Evolutionary conservation across 2,888 invertebrate species (phyloP).

Genomic region (Drosophila mettleri): DNA sequence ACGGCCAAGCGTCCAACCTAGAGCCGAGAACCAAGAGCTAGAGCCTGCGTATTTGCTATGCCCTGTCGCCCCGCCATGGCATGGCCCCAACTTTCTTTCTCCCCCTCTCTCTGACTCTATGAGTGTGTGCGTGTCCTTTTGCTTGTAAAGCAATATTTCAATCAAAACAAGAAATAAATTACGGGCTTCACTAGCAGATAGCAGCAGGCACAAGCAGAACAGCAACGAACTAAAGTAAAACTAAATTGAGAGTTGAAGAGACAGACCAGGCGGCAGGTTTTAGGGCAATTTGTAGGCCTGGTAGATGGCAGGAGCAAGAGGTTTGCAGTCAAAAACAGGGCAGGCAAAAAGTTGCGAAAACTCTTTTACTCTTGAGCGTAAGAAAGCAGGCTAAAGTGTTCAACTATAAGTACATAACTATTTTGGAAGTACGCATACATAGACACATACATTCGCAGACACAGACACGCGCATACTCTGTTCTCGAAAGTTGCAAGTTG

Average conservation of each 20-base stretch:
- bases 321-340: slow-evolving; percentile 75
- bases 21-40: slow-evolving; percentile 49
- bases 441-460: slow-evolving; percentile 4
- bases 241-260: slow-evolving; percentile 60
- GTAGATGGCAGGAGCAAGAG: slow-evolving; percentile 5
- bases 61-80: slow-evolving; percentile 30
- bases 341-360: slow-evolving; percentile 72
- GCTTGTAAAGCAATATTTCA: slow-evolving; percentile 82
- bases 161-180: slow-evolving; percentile 81
- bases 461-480: slow-evolving; percentile 2
- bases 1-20: slow-evolving; percentile 34
- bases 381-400: slow-evolving; percentile 70
- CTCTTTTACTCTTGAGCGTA: slow-evolving; percentile 52
- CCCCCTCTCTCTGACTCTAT: slow-evolving; percentile 15
- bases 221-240: slow-evolving; percentile 56
- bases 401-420: slow-evolving; percentile 75
- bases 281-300: slow-evolving; percentile 29
- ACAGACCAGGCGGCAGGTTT: slow-evolving; percentile 25
- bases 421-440: slow-evolving; percentile 65
- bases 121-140: slow-evolving; percentile 66
- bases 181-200: slow-evolving; percentile 73
- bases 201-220: slow-evolving; percentile 45
- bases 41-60: slow-evolving; percentile 67
- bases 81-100: neutral
- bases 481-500: slow-evolving; percentile 62